Evolutionary conservation across 2,113 vertebrate genomes (phyloP).

Genomic region (Hystrix brachyura): DNA sequence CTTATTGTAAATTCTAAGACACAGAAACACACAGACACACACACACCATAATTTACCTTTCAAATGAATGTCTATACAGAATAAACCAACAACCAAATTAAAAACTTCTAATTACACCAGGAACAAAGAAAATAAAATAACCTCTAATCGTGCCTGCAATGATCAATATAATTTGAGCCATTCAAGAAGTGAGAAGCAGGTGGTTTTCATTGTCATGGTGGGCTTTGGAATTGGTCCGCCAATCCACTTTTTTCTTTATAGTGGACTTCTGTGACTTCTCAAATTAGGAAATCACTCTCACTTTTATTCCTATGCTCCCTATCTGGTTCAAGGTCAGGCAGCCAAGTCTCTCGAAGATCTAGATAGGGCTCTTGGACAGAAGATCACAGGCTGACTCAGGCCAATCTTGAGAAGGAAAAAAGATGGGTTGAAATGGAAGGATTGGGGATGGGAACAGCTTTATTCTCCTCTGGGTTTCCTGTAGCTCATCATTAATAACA

Average conservation of each 20-base stretch:
- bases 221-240: background rate
- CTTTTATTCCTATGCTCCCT: background rate
- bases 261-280: background rate
- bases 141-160: background rate
- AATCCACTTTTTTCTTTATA: background rate
- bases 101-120: background rate
- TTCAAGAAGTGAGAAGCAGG: background rate
- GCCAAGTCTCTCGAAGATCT: background rate
- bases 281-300: background rate
- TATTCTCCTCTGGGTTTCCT: background rate
- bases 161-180: background rate
- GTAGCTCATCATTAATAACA: background rate
- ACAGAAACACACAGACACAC: background rate
- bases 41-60: conserved; percentile 23
- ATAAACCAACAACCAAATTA: background rate
- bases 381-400: background rate
- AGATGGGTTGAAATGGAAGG: background rate
- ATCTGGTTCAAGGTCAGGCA: background rate
- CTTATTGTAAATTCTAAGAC: conserved; percentile 40
- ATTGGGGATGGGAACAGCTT: background rate
- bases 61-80: background rate
- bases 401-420: background rate
- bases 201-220: background rate
- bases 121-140: background rate
- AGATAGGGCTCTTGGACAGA: background rate